phyloP scores from a whole-genome alignment of 2,797 vertebrate genomes.

The Sebastes elongatus region DNA sequence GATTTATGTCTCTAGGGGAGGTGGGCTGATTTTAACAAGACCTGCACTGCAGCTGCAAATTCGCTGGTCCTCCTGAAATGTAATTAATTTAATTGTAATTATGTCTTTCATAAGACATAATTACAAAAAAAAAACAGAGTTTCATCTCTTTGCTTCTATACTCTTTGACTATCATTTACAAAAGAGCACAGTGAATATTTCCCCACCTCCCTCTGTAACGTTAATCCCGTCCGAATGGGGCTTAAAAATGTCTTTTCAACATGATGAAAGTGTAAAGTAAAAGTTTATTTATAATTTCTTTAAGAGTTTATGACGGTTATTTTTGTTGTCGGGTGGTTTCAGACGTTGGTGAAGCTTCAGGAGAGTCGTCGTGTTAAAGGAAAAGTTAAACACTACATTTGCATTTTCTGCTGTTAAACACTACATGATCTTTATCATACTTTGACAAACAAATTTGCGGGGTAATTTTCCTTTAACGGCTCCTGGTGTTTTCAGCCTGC shows the following conservation, averaged over 20 bases:
- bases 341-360: neutral
- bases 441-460: neutral
- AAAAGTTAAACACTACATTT: neutral
- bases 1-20: neutral
- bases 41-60: no score
- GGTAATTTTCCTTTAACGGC: neutral
- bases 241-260: neutral
- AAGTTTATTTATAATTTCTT: neutral
- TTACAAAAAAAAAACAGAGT: no score
- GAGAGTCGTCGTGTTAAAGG: neutral
- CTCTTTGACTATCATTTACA: neutral
- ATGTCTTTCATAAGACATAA: neutral
- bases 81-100: neutral
- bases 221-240: neutral
- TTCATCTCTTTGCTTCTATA: no score
- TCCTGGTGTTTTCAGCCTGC: slow-evolving; percentile 8
- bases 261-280: neutral
- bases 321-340: neutral
- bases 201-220: neutral
- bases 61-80: no score
- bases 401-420: neutral
- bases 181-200: neutral
- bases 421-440: neutral
- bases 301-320: neutral
- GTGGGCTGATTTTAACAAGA: neutral